A percentile compares a stretch with the other conserved stretches of the same genome.
These are phyloP conservation scores for Andrena chrysosceles DNA, from an alignment of 2,888 invertebrate species.

Conservation along the genomic window DNA sequence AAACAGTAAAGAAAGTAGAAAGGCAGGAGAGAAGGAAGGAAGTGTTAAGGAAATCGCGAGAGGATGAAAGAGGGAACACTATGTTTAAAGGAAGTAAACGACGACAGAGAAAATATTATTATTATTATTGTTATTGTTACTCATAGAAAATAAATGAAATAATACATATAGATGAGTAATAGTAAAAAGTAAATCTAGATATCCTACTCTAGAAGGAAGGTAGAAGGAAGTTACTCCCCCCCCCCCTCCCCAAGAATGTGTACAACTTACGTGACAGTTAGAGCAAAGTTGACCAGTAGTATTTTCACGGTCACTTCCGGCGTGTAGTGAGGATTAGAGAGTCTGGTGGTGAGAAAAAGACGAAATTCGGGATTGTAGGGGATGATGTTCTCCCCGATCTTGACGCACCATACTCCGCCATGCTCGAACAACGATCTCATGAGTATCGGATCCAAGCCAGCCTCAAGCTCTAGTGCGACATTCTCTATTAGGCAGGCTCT, in stretches of 20 bases:
- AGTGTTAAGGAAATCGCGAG: too few relatives aligned
- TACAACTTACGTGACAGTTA: constrained; percentile 89
- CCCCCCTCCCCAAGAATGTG: too few relatives aligned
- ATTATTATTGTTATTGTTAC: too few relatives aligned
- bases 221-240: background rate
- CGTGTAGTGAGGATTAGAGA: constrained; percentile 95
- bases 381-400: constrained; percentile 94
- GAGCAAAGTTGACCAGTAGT: constrained; percentile 94
- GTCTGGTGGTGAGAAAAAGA: constrained; percentile 94
- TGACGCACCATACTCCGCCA: constrained; percentile 91
- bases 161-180: too few relatives aligned
- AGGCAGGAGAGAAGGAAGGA: too few relatives aligned
- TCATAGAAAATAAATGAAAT: too few relatives aligned
- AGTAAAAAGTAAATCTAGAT: too few relatives aligned
- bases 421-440: constrained; percentile 92
- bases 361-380: constrained; percentile 92
- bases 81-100: too few relatives aligned
- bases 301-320: constrained; percentile 95
- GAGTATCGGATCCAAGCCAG: constrained; percentile 93
- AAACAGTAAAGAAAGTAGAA: too few relatives aligned
- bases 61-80: too few relatives aligned
- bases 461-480: constrained; percentile 93
- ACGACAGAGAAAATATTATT: too few relatives aligned
- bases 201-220: too few relatives aligned
- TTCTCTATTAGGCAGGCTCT: constrained; percentile 93